phyloP scores from a whole-genome alignment of 2,797 vertebrate species.

The Notolabrus celidotus region DNA sequence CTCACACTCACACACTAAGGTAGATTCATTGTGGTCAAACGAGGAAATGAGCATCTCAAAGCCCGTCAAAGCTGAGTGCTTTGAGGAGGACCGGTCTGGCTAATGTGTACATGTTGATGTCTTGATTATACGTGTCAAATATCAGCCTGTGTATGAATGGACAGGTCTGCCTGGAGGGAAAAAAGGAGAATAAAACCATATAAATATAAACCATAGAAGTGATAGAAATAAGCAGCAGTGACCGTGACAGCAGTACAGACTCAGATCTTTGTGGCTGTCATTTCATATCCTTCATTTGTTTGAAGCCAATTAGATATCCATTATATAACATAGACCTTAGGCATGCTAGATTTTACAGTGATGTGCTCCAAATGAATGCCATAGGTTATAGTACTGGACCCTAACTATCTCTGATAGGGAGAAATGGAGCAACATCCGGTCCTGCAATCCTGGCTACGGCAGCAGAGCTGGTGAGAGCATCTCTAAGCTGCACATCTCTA shows the following conservation, averaged over 20 bases:
- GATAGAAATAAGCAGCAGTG: conserved; percentile 1
- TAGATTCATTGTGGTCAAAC: conserved; percentile 81
- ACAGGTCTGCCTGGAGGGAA: conserved; percentile 47
- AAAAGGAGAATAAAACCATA: conserved; percentile 37
- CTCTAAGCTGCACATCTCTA: no score
- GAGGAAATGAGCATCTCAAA: conserved; percentile 72
- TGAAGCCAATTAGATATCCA: no score
- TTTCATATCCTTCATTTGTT: neutral
- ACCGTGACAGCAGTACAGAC: neutral
- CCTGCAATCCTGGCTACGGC: no score
- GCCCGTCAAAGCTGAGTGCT: conserved; percentile 75
- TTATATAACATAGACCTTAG: no score
- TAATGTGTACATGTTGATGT: conserved; percentile 81
- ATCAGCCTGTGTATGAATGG: conserved; percentile 35
- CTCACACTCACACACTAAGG: conserved; percentile 43
- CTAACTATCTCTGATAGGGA: no score
- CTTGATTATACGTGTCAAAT: conserved; percentile 83
- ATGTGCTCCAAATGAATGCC: no score
- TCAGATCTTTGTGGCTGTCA: conserved; percentile 5
- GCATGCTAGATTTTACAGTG: no score
- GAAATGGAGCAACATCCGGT: no score
- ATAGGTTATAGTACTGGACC: no score
- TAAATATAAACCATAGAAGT: neutral
- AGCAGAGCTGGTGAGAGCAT: no score
- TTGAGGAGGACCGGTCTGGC: conserved; percentile 66